phyloP scores from a whole-genome alignment of 2,797 vertebrate species.

The Thripadectes ignobilis region DNA sequence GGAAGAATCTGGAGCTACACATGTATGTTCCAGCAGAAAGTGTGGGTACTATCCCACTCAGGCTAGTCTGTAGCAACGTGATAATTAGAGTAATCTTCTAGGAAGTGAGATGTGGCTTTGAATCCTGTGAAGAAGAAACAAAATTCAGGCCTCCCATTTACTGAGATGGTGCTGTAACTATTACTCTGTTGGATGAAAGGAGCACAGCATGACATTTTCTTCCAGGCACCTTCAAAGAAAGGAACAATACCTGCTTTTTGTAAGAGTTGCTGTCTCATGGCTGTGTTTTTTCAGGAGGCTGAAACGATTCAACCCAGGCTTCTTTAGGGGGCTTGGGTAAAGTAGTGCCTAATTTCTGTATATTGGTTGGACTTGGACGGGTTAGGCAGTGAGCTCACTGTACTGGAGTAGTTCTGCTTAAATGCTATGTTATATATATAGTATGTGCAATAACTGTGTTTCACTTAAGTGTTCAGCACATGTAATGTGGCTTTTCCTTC shows the following conservation, averaged over 20 bases:
- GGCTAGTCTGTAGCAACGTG: background rate
- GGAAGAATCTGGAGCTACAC: background rate
- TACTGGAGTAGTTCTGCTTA: background rate
- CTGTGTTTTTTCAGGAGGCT: background rate
- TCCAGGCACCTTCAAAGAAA: background rate
- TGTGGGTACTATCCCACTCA: background rate
- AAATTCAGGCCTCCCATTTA: background rate
- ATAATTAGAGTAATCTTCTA: background rate
- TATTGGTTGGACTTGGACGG: background rate
- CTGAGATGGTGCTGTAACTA: background rate
- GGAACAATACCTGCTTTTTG: background rate
- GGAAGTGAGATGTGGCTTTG: background rate
- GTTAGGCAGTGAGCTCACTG: background rate
- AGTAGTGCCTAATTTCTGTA: background rate
- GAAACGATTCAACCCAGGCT: background rate
- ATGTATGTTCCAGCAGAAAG: accelerated
- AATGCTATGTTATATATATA: background rate
- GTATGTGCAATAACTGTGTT: background rate
- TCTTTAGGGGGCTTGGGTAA: background rate
- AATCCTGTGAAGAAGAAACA: background rate
- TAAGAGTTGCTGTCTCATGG: background rate
- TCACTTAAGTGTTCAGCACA: background rate
- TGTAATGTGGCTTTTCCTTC: background rate
- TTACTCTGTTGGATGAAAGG: background rate
- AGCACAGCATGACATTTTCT: background rate